Base-by-base conservation (phyloP, 2,113 vertebrate genomes). In the Psephotus haematonotus region DNA sequence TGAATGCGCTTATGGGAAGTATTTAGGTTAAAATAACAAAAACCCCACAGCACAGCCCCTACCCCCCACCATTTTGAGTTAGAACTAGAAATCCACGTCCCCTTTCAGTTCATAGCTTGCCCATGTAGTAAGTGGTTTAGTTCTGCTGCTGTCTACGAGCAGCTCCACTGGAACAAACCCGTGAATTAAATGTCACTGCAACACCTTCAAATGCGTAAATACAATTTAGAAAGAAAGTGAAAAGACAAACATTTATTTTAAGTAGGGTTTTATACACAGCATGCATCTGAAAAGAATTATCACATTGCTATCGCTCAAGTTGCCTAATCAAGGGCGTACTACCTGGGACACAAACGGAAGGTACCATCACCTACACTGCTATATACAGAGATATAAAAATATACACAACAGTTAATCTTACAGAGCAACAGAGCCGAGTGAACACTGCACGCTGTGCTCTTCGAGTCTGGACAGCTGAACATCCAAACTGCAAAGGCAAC, bases 341-440 rank as follows among this genome's bases (percentile, higher is more conserved):
- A 87, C 88, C 64, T 93, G 35, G 9, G 75, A 97, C 92, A 79
- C 47, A 43, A 96, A 93, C 17, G 71, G 92, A 86, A 69, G 89
- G 86, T 69, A 95, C 88, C 83, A 70, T 95, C 78, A 92, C 81
- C 95, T 96, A 97, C 71, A 47, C 62, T 92, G 67, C 55, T 97
- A 98, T 97, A 63, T 97, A 98, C 97, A 98, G 76, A 92, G 88
- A 96, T 93, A 97, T 47, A 96, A 97, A 97, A 98, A 98, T 96
- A 98, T 85, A 97, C 97, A 94, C 78, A 90, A 86, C 59, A 41
- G 88, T 86, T 75, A 82, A 72, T 94, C 97, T 93, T 95, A 98
- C 94, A 97, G 92, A 97, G 82, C 84, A 96, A 97, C 94, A 95
- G 96, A 97, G 96, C 95, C 37, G 79, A 92, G 80, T 65, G 86